These are phyloP conservation scores for Cheirogaleus major DNA, from an alignment of 2,797 vertebrate genomes.

Conservation along the genomic window DNA sequence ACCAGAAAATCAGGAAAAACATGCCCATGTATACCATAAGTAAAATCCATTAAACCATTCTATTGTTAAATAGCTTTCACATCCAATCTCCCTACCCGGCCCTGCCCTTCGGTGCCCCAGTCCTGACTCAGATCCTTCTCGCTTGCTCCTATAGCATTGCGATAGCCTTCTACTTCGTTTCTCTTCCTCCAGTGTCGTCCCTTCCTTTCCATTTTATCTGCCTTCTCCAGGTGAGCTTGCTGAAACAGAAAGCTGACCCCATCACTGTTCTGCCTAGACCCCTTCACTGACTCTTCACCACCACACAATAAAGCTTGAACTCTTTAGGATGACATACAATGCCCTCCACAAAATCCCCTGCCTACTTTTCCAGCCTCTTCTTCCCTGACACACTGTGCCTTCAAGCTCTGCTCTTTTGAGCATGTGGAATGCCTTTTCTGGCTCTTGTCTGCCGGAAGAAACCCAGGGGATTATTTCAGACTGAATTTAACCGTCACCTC, in stretches of 20 bases:
- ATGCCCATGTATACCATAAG: neutral
- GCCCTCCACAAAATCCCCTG: neutral
- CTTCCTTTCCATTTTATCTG: neutral
- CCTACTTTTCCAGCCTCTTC: neutral
- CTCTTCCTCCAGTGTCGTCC: neutral
- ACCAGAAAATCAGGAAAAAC: neutral
- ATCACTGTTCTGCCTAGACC: neutral
- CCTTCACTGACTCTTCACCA: neutral
- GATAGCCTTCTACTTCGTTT: neutral
- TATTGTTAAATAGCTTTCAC: neutral
- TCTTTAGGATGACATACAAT: neutral
- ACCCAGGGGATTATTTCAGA: neutral
- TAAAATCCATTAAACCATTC: neutral
- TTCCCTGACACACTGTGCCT: neutral
- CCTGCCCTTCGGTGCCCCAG: neutral
- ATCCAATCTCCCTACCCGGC: neutral
- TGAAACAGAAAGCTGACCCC: neutral
- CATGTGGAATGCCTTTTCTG: neutral
- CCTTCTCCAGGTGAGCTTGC: neutral
- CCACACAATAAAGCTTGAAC: neutral
- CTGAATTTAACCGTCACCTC: neutral
- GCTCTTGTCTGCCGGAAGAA: neutral
- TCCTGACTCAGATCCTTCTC: neutral
- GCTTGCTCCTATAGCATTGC: neutral
- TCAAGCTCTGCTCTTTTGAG: neutral